Percentiles rank a stretch among this genome's conserved stretches.
Conservation (phyloP, 1,140 invertebrate genomes). For the Platyscapa corneri region DNA sequence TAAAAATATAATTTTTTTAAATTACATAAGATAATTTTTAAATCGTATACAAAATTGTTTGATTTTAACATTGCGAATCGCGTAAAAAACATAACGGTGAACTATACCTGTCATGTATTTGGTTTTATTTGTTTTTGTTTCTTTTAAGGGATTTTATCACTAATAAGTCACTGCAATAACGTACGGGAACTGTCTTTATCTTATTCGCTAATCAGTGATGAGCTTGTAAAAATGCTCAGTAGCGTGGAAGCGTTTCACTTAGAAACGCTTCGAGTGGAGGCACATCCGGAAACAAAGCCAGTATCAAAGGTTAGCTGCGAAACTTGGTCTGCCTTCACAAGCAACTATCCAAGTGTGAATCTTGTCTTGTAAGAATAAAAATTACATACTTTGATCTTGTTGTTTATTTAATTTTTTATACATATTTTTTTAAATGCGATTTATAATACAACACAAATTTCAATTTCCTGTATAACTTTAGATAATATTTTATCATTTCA, state of each 20-base stretch:
- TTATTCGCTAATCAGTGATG: slow-evolving; percentile 67
- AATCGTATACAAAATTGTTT: no score
- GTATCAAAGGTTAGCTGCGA: slow-evolving; percentile 60
- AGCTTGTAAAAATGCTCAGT: slow-evolving; percentile 63
- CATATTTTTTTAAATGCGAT: no score
- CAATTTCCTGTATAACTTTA: no score
- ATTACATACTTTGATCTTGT: no score
- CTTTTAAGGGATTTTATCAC: slow-evolving; percentile 58
- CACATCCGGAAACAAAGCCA: slow-evolving; percentile 63
- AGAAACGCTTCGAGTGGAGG: slow-evolving; percentile 67
- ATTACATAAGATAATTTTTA: no score
- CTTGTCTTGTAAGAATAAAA: slow-evolving; percentile 69
- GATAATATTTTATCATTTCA: no score
- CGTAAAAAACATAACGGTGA: no score
- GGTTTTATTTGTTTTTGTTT: not conserved
- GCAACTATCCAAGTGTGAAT: slow-evolving; percentile 64
- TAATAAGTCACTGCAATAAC: slow-evolving; percentile 59
- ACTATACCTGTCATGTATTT: no score
- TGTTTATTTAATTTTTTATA: no score
- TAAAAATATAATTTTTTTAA: no score
- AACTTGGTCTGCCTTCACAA: slow-evolving; percentile 62
- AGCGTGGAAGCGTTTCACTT: slow-evolving; percentile 57
- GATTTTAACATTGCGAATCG: no score
- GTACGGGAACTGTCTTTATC: slow-evolving; percentile 68
- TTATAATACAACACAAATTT: no score